Evolutionary conservation across 1,140 invertebrate species (phyloP).

Genomic region (Acyrthosiphon pisum): DNA sequence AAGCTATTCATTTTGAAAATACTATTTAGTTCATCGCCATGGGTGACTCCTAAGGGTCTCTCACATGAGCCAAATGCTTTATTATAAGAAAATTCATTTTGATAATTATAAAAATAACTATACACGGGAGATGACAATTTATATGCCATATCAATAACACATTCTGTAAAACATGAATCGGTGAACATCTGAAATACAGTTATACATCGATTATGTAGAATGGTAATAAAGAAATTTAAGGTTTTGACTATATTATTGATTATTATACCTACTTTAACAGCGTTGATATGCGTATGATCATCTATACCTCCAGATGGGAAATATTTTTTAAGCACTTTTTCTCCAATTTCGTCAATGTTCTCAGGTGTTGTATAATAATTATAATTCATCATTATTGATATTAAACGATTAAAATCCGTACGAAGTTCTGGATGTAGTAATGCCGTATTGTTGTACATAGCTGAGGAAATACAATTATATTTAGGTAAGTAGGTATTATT

Average conservation of each 20-base stretch:
- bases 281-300: not conserved
- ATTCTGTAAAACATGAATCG: not conserved
- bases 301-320: not conserved
- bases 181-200: constrained; percentile 10
- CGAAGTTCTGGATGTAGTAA: not conserved
- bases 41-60: constrained; percentile 55
- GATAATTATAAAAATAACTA: constrained; percentile 24
- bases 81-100: constrained; percentile 36
- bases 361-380: constrained; percentile 4
- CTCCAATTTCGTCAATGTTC: not conserved
- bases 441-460: not conserved
- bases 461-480: not conserved
- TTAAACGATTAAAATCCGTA: not conserved
- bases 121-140: constrained; percentile 22
- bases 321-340: constrained; percentile 10
- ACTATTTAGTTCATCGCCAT: constrained; percentile 59
- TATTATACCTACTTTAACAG: not conserved
- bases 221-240: not conserved
- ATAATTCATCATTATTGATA: not conserved
- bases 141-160: not conserved
- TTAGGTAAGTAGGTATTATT: not conserved
- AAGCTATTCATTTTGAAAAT: constrained; percentile 49
- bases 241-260: not conserved
- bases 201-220: not conserved
- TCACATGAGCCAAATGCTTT: not conserved